Base-by-base conservation (phyloP, 2,888 invertebrate genomes). In the Luffia ferchaultella region DNA sequence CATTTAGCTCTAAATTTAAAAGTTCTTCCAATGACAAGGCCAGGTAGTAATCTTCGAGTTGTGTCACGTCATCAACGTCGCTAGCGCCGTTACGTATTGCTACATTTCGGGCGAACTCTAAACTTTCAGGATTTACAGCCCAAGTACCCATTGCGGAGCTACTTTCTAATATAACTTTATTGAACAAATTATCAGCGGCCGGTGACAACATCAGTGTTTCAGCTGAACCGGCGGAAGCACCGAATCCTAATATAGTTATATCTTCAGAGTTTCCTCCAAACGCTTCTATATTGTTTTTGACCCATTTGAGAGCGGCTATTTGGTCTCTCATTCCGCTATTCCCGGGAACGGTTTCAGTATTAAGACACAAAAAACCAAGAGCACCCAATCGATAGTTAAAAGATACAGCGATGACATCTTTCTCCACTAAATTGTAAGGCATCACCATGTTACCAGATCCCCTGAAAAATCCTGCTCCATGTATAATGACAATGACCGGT, bases 161-260 rank as follows among this genome's bases (percentile, higher is more conserved):
- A 60, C 83, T 82, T 57, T 78, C 65, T 41, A 71, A 63, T 41
- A 83, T 80, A 12, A 68, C 65, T 65, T 78, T 78, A 45, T 71
- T 65, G 50, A 68, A 83, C n/a, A 78, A 57, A 12, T 30, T 12
- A 58, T 78, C 80, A 1, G 73, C 69, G 40, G 69, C 76, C 16
- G 64, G 58, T 0, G 79, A 75, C 59, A 74, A 79, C 41, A 83
- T 55, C 52, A 83, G 83, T 46, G 76, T 43, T 55, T 70, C 68
- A 1, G 65, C 65, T 0, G 72, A 65, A 18, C 20, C 53, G 2
- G 57, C 66, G 1, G 76, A 76, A 30, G 75, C 70, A 49, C 76
- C 75, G 30, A 68, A 65, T 1, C 75, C 76, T 50, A 62, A 64
- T 50, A 76, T 50, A 1, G 76, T 74, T 18, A 76, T 67, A 53